phyloP scores from a whole-genome alignment of 1,140 invertebrate species.

The Microvelia longipes region DNA sequence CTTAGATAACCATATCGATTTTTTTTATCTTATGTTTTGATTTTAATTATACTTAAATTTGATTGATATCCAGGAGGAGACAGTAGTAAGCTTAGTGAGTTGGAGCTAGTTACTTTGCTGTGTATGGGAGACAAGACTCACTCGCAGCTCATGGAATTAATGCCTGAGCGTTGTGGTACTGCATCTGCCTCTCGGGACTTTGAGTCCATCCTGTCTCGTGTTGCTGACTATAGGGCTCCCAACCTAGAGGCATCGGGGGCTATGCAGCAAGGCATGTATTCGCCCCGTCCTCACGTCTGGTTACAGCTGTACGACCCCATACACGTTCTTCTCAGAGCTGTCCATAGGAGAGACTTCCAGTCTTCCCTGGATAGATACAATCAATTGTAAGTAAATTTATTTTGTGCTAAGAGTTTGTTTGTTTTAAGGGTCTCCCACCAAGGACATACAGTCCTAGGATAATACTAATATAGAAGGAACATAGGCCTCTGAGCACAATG shows the following conservation, averaged over 20 bases:
- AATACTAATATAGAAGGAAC: no score
- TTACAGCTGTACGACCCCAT: slow-evolving; percentile 85
- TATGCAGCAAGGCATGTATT: slow-evolving; percentile 87
- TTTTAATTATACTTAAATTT: no score
- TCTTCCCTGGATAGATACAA: slow-evolving; percentile 80
- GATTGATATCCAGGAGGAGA: slow-evolving; percentile 38
- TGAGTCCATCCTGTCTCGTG: slow-evolving; percentile 60
- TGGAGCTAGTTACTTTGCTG: slow-evolving; percentile 84
- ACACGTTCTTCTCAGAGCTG: slow-evolving; percentile 74
- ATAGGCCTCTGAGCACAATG: no score
- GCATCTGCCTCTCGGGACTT: slow-evolving; percentile 79
- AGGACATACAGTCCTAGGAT: no score
- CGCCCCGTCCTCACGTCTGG: slow-evolving; percentile 78
- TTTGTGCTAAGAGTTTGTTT: no score
- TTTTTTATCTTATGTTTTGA: no score
- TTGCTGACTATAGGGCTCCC: slow-evolving; percentile 61
- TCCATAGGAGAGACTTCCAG: slow-evolving; percentile 85
- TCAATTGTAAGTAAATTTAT: slow-evolving; percentile 69
- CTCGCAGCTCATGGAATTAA: slow-evolving; percentile 82
- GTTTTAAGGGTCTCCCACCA: no score
- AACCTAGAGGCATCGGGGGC: slow-evolving; percentile 63
- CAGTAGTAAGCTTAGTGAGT: slow-evolving; percentile 53
- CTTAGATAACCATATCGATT: no score
- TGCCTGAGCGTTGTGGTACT: slow-evolving; percentile 87
- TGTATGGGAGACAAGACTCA: slow-evolving; percentile 90